Evolutionary conservation across 2,888 invertebrate genomes (phyloP).

Genomic region (Cheiracanthium punctorium): DNA sequence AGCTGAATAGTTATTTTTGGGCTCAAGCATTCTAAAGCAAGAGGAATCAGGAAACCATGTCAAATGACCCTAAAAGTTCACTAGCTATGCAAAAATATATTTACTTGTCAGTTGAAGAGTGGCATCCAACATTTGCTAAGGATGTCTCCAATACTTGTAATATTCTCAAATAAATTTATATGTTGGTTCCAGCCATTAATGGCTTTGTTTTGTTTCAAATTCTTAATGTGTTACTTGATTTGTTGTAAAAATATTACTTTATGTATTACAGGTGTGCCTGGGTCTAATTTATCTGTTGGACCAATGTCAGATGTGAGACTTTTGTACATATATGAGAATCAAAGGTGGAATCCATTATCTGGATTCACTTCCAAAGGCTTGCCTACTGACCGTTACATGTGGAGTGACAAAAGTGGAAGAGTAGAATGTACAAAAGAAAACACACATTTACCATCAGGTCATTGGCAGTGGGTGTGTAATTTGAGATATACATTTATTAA

Average conservation of each 20-base stretch:
- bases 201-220: background rate
- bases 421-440: constrained; percentile 90
- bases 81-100: too few relatives aligned
- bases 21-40: too few relatives aligned
- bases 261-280: constrained; percentile 72
- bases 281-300: constrained; percentile 81
- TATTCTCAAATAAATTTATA: too few relatives aligned
- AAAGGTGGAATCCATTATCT: constrained; percentile 93
- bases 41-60: too few relatives aligned
- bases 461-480: constrained; percentile 89
- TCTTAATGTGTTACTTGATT: background rate
- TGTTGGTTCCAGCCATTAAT: too few relatives aligned
- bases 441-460: constrained; percentile 87
- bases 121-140: too few relatives aligned
- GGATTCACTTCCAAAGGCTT: constrained; percentile 90
- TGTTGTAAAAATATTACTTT: too few relatives aligned
- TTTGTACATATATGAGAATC: constrained; percentile 94
- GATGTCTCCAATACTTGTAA: too few relatives aligned
- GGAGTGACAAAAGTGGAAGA: constrained; percentile 91
- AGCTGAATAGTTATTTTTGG: too few relatives aligned
- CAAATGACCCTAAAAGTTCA: too few relatives aligned
- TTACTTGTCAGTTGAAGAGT: too few relatives aligned
- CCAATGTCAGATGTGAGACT: constrained; percentile 89
- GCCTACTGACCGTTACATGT: constrained; percentile 87
- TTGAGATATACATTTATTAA: too few relatives aligned